Evolutionary conservation across 2,888 invertebrate genomes (phyloP).

Genomic region (Dasypolia templi): DNA sequence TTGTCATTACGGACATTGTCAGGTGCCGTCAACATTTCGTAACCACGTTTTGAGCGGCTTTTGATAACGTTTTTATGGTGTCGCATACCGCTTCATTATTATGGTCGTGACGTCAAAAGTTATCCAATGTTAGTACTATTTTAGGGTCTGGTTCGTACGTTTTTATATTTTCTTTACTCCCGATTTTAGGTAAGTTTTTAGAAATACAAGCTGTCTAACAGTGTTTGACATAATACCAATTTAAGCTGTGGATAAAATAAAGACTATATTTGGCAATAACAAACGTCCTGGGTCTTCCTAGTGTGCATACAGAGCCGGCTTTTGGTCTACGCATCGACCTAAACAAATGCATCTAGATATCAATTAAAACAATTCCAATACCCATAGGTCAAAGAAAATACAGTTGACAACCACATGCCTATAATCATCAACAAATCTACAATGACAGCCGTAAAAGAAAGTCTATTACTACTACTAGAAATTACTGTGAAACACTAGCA

Average conservation of each 20-base stretch:
- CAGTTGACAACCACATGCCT: neutral
- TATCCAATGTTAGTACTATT: neutral
- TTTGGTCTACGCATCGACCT: too few species aligned
- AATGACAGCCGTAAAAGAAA: conserved; percentile 35
- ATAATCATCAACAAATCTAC: conserved; percentile 13
- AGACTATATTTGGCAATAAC: too few species aligned
- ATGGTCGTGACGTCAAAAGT: conserved; percentile 23
- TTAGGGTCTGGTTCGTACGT: neutral
- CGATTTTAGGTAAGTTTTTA: too few species aligned
- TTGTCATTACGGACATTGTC: conserved; percentile 48
- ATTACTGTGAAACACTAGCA: conserved; percentile 33
- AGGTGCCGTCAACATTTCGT: conserved; percentile 54
- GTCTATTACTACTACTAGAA: conserved; percentile 35
- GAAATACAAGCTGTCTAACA: too few species aligned
- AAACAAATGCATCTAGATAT: too few species aligned
- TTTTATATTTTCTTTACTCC: too few species aligned
- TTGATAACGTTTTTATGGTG: conserved; percentile 43
- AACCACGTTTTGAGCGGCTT: conserved; percentile 37
- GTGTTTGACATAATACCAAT: too few species aligned
- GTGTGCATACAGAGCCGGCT: too few species aligned
- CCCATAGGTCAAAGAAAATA: neutral
- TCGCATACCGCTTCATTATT: conserved; percentile 32
- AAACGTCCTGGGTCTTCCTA: too few species aligned
- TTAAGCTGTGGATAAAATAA: too few species aligned
- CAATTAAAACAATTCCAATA: too few species aligned